Percentiles rank a stretch among this genome's conserved stretches.
phyloP scores from a whole-genome alignment of 2,797 vertebrate species.

The Lerista edwardsae region DNA sequence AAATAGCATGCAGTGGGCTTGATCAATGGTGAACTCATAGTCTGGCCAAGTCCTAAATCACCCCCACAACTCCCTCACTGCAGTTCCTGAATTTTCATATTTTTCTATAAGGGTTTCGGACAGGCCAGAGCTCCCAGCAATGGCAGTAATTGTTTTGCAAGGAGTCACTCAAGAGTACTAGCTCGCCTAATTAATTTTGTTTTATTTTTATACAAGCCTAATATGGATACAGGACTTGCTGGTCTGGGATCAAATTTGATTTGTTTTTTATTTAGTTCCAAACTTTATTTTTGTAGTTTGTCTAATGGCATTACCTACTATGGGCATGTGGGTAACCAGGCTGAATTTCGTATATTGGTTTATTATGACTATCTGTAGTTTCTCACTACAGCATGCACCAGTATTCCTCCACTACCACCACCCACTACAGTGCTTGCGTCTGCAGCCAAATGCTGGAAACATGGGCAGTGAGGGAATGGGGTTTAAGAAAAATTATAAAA shows the following conservation, averaged over 20 bases:
- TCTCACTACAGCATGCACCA: not conserved
- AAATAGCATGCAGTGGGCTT: no score
- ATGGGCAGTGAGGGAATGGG: no score
- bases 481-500: no score
- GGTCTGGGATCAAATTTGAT: not conserved
- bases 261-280: slow-evolving; percentile 1
- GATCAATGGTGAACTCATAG: no score
- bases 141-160: not conserved
- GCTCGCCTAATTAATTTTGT: not conserved
- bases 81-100: not conserved
- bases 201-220: not conserved
- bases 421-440: no score
- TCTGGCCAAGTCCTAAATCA: no score
- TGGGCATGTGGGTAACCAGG: not conserved
- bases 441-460: no score
- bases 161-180: not conserved
- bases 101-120: not conserved
- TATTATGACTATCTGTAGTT: not conserved
- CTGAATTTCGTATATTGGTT: not conserved
- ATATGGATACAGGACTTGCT: not conserved
- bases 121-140: no score
- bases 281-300: not conserved
- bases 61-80: no score
- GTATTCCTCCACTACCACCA: no score
- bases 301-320: not conserved